Base-by-base conservation (phyloP, 2,113 vertebrate genomes). In the Heterochromis multidens region DNA sequence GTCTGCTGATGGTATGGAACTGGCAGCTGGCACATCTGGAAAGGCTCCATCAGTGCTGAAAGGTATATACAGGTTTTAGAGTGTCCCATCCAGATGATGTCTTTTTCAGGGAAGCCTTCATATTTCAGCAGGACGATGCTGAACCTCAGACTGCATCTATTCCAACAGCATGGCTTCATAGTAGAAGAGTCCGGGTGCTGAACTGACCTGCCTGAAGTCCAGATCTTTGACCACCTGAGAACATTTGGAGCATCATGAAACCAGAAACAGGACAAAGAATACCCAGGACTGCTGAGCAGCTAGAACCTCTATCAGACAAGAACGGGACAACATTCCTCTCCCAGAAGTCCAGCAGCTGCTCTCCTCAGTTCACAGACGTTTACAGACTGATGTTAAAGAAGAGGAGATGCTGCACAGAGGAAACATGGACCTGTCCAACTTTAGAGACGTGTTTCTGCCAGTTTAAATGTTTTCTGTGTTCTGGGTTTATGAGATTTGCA, bases 31-130 rank as follows among this genome's bases (percentile, higher is more conserved):
- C n/a, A n/a, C 59, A 60, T 60, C 59, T 10, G 58, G 58, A 60
- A n/a, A n/a, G 27, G 25, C 58, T 60, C 27, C 58, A 60, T 60
- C 58, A 60, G 27, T 0, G 4, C 27, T 60, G 7, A 29, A 60
- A 60, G 0, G 58, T 29, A 29, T 60, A 0, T 16, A 0, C 0
- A 59, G 1, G 25, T 3, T 13, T 27, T 0, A 31, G 29, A 60
- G 58, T 60, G 58, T 16, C 31, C 58, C 14, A 60, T 60, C 7
- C 27, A 31, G 27, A 60, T 16, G 27, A 60, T 16, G 29, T 10
- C 25, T 19, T 60, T 10, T 57, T 56, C 52, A 27, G 27, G 58
- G 4, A 29, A 29, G 58, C 58, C 27, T 60, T 29, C 58, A 1
- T 60, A 7, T 60, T 60, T 0, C 25, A 59, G 57, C 57, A 59